Conservation (phyloP, 2,797 vertebrate genomes). For the Apogon talboti region DNA sequence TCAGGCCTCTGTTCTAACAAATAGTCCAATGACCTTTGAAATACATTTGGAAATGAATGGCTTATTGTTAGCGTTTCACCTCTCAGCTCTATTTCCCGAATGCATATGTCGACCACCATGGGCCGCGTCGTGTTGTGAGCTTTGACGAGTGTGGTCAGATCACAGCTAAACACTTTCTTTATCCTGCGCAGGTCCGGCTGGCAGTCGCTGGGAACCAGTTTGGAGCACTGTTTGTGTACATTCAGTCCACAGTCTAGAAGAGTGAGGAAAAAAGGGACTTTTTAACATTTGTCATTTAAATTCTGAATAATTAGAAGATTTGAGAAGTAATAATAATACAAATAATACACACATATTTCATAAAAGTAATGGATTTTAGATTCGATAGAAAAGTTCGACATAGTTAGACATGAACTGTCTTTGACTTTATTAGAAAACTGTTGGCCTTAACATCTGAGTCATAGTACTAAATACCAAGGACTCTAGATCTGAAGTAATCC, state of each 20-base stretch:
- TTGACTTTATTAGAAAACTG: too few relatives aligned
- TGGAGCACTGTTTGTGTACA: constrained; percentile 98
- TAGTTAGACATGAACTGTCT: too few relatives aligned
- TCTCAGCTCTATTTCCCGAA: constrained; percentile 96
- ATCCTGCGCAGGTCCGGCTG: constrained; percentile 97
- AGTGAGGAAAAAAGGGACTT: constrained; percentile 16
- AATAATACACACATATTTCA: too few relatives aligned
- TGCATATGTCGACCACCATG: constrained; percentile 98
- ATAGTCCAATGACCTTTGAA: not conserved
- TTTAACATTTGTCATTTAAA: too few relatives aligned
- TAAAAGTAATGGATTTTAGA: too few relatives aligned
- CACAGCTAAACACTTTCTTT: constrained; percentile 97
- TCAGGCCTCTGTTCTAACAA: not conserved
- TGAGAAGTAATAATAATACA: too few relatives aligned
- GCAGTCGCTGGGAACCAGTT: constrained; percentile 97
- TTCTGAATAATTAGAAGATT: too few relatives aligned
- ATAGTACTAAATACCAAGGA: too few relatives aligned
- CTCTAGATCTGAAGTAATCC: too few relatives aligned
- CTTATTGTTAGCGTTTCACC: constrained; percentile 80
- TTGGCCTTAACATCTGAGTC: too few relatives aligned
- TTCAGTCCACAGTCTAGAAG: constrained; percentile 94
- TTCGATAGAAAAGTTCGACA: too few relatives aligned
- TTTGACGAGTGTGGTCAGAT: constrained; percentile 97
- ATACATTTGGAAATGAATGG: not conserved
- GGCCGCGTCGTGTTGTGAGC: constrained; percentile 94